Conservation (phyloP, 2,113 vertebrate species). For the Clarias macrocephalus region DNA sequence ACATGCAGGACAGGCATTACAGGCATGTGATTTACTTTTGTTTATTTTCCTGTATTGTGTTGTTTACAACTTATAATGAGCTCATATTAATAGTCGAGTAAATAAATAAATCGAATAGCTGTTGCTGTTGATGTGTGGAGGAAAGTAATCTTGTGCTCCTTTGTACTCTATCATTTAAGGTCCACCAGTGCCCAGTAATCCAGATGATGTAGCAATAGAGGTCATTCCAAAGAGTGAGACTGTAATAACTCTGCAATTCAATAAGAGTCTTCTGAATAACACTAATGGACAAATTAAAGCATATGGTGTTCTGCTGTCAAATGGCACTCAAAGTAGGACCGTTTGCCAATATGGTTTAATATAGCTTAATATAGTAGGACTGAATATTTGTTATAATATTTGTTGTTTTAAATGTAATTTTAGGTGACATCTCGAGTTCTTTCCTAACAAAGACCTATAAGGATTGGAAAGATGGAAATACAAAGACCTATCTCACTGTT, state of each 20-base stretch:
- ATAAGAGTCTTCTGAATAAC: slow-evolving; percentile 57
- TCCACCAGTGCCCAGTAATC: slow-evolving; percentile 61
- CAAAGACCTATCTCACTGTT: slow-evolving; percentile 61
- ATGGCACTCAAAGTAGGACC: slow-evolving; percentile 48
- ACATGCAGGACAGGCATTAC: slow-evolving; percentile 76
- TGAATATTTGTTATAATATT: background rate
- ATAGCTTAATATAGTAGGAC: background rate
- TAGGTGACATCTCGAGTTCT: background rate
- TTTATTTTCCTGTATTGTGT: background rate
- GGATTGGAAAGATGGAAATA: background rate
- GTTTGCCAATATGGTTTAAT: background rate
- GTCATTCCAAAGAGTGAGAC: rapidly evolving
- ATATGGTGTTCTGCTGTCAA: slow-evolving; percentile 80
- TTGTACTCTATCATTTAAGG: slow-evolving; percentile 61
- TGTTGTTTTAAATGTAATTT: background rate
- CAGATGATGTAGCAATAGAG: rapidly evolving
- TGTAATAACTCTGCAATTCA: slow-evolving; percentile 52
- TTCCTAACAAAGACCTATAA: slow-evolving; percentile 47
- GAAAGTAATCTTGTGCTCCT: background rate
- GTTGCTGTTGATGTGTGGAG: background rate
- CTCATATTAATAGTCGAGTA: background rate
- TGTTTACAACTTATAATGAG: background rate
- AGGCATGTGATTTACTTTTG: slow-evolving; percentile 64
- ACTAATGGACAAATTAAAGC: slow-evolving; percentile 73
- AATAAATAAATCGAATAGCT: background rate